Base-by-base conservation (phyloP, 1,140 invertebrate genomes). In the Sycophaga agraensis region DNA sequence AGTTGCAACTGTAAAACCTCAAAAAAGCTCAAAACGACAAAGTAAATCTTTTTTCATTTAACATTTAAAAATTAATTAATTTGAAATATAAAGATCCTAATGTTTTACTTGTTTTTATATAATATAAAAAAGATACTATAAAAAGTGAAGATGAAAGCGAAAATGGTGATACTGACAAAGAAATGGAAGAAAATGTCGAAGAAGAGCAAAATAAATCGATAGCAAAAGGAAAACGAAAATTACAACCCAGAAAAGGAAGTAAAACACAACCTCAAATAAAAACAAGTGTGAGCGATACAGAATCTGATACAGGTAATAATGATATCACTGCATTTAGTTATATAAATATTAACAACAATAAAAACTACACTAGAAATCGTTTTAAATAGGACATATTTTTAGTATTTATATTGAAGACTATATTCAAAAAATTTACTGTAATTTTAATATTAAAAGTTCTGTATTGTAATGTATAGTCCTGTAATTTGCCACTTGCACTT, bases 251-350 rank as follows among this genome's bases (percentile, higher is more conserved):
- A 19, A 82, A 80, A 63, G 71, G 73, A 26, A 83, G 75, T 66
- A 82, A 83, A 69, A 71, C 80, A 22, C 64, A 83, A 12, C 74
- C 76, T 58, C 68, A 76, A 60, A 71, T 74, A 57, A 63, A 73
- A 34, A 77, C 79, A 65, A 60, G 64, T 51, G 74, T 61, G 14
- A 83, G 76, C 39, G 83, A 84, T 67, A 79, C 83, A 2, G 82
- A 84, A 66, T 84, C 83, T 45, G 83, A 84, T 42, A 70, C 80
- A 66, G 81, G 82, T 84, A 71, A 22, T 34, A 49, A 34, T 12
- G n/a, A n/a, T n/a, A n/a, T n/a, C n/a, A n/a, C n/a, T n/a, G n/a
- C n/a, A n/a, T n/a, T n/a, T n/a, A n/a, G n/a, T n/a, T n/a, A n/a
- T n/a, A n/a, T n/a, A n/a, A n/a, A n/a, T n/a, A n/a, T n/a, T n/a